phyloP scores from a whole-genome alignment of 2,113 vertebrate species.

The Callorhinus ursinus region DNA sequence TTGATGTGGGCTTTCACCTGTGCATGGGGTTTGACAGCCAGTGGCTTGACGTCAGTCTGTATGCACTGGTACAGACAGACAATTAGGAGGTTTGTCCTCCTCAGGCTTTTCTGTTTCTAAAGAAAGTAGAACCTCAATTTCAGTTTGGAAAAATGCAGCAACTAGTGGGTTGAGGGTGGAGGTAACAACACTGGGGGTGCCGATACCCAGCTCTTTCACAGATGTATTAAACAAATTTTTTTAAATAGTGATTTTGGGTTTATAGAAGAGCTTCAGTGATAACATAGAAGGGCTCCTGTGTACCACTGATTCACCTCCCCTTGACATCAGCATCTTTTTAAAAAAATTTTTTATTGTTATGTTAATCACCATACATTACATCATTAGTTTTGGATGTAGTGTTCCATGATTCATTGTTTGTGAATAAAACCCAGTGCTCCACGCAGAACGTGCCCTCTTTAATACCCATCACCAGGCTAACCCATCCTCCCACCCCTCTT shows the following conservation, averaged over 20 bases:
- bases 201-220: not conserved
- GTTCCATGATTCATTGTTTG: no score
- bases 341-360: no score
- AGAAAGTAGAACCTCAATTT: not conserved
- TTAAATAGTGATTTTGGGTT: not conserved
- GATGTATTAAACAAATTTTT: not conserved
- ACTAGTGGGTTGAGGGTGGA: no score
- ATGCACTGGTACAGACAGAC: not conserved
- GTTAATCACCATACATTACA: no score
- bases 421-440: no score
- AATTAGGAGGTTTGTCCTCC: fast-evolving
- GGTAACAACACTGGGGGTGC: fast-evolving
- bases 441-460: no score
- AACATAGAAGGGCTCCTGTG: not conserved
- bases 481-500: no score
- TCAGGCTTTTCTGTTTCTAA: not conserved
- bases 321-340: not conserved
- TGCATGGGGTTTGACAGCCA: not conserved
- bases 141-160: not conserved
- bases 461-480: no score
- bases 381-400: no score
- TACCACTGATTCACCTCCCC: not conserved
- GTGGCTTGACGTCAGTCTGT: not conserved
- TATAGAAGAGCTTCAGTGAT: not conserved
- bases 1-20: fast-evolving